A percentile compares a stretch with the other conserved stretches of the same genome.
Conservation (phyloP, 2,797 vertebrate genomes). For the Dallia pectoralis region DNA sequence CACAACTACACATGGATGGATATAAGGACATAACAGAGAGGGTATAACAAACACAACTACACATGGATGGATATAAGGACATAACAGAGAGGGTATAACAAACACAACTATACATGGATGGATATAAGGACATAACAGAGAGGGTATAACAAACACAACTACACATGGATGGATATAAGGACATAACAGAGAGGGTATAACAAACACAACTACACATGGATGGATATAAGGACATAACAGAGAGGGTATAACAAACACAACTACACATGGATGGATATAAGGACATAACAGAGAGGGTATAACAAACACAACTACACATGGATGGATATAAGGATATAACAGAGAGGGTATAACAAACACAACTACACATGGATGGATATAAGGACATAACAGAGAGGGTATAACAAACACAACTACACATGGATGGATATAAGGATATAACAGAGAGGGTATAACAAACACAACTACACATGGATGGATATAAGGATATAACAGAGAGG, state of each 20-base stretch:
- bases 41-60: neutral
- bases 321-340: neutral
- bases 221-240: neutral
- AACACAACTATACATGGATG: neutral
- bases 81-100: neutral
- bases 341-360: neutral
- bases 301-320: neutral
- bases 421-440: neutral
- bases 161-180: neutral
- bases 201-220: neutral
- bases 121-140: neutral
- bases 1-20: neutral
- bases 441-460: neutral
- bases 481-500: neutral
- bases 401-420: neutral
- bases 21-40: neutral
- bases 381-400: neutral
- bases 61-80: neutral
- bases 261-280: neutral
- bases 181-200: neutral
- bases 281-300: neutral
- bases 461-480: neutral
- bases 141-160: neutral
- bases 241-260: neutral
- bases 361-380: neutral